Conservation (phyloP, 2,797 vertebrate genomes). For the Chiloscyllium punctatum region DNA sequence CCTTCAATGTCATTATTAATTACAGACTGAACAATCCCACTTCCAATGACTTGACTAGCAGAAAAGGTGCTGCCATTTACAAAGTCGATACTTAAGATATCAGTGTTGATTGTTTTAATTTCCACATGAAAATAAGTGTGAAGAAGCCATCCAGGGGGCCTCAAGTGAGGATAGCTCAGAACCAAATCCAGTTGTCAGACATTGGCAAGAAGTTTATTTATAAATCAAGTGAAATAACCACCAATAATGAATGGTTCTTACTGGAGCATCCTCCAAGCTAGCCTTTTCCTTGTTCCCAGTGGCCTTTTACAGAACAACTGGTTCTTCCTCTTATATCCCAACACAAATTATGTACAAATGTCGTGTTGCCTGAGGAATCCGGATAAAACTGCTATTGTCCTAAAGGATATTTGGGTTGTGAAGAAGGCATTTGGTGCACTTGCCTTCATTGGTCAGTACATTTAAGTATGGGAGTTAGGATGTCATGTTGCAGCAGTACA, state of each 20-base stretch:
- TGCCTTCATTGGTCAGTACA: too few species aligned
- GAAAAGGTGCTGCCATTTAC: background rate
- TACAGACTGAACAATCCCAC: background rate
- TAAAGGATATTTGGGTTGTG: background rate
- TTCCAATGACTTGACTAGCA: background rate
- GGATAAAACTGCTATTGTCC: background rate
- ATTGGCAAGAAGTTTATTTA: background rate
- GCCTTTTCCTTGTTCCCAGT: background rate
- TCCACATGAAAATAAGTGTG: background rate
- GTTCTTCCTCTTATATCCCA: too few species aligned
- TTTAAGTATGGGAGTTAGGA: too few species aligned
- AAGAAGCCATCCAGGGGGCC: background rate
- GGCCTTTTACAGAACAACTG: background rate
- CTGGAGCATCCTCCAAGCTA: background rate
- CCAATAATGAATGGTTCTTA: background rate
- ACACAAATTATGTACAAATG: background rate
- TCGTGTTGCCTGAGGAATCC: background rate
- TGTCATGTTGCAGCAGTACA: too few species aligned
- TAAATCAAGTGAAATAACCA: background rate
- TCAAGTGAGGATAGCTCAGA: background rate
- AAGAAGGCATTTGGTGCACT: too few species aligned
- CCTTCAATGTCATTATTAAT: background rate
- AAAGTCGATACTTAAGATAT: background rate
- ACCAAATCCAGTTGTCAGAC: background rate
- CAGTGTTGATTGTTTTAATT: background rate